A percentile compares a stretch with the other conserved stretches of the same genome.
Conservation (phyloP, 2,888 invertebrate species). For the Euzophera pinguis region DNA sequence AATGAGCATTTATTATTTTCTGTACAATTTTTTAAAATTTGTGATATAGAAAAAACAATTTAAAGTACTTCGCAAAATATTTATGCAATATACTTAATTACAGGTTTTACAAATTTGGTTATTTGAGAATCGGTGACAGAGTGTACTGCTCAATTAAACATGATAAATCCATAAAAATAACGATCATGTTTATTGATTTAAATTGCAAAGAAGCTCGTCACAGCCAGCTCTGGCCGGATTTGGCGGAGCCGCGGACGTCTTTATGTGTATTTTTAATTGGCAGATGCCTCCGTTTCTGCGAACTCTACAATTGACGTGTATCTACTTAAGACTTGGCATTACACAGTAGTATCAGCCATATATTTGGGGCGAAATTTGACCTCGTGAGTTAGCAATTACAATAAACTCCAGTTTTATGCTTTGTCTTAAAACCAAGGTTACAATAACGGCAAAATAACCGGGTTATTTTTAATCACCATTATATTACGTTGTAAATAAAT, state of each 20-base stretch:
- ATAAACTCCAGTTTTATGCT: slow-evolving; percentile 12
- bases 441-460: slow-evolving; percentile 11
- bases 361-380: slow-evolving; percentile 23
- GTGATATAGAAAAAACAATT: too few relatives aligned
- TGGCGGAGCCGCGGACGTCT: slow-evolving; percentile 18
- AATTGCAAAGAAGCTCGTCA: slow-evolving; percentile 55
- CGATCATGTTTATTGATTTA: slow-evolving; percentile 53
- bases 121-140: background rate
- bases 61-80: background rate
- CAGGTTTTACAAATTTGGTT: background rate
- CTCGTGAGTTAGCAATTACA: slow-evolving; percentile 22
- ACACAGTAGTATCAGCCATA: background rate
- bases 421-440: slow-evolving; percentile 10
- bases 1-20: too few relatives aligned
- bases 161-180: slow-evolving; percentile 44
- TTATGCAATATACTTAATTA: background rate
- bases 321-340: background rate
- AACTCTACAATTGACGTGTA: background rate
- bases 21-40: too few relatives aligned
- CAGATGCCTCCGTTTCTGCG: slow-evolving; percentile 35
- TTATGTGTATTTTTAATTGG: slow-evolving; percentile 47
- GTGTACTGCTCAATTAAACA: slow-evolving; percentile 6
- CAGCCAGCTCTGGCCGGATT: slow-evolving; percentile 39
- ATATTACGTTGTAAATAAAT: slow-evolving; percentile 8
- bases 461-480: slow-evolving; percentile 12